A percentile compares a stretch with the other conserved stretches of the same genome.
phyloP scores from a whole-genome alignment of 2,797 vertebrate genomes.

The Falco rusticolus region DNA sequence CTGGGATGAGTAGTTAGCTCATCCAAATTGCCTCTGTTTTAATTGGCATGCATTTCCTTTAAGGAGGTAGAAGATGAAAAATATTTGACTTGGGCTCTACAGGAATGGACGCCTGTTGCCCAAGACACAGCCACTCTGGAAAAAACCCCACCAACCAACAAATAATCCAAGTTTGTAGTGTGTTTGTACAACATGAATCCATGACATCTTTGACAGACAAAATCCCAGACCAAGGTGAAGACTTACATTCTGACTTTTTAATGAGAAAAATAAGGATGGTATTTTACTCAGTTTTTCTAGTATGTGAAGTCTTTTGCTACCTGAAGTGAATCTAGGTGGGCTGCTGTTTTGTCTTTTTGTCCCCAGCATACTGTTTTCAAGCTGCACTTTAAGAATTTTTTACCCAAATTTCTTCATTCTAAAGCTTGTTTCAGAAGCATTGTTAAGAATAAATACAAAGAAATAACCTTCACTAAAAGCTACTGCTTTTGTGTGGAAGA shows the following conservation, averaged over 20 bases:
- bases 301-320: background rate
- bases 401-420: background rate
- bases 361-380: background rate
- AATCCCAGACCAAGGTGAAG: background rate
- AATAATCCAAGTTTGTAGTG: background rate
- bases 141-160: background rate
- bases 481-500: background rate
- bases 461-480: background rate
- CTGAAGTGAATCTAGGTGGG: background rate
- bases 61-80: slow-evolving; percentile 31
- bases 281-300: background rate
- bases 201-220: background rate
- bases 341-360: background rate
- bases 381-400: background rate
- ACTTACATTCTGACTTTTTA: background rate
- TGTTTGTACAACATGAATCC: background rate
- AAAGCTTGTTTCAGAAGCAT: background rate
- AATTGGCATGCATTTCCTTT: slow-evolving; percentile 47
- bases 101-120: slow-evolving; percentile 30
- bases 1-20: slow-evolving; percentile 15
- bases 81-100: slow-evolving; percentile 43
- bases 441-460: background rate
- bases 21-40: slow-evolving; percentile 57
- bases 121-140: background rate
- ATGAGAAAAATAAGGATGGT: background rate